Evolutionary conservation across 2,888 invertebrate species (phyloP), one percentile per base, ranked within the genome.

Genomic region (Tetragonisca angustula): DNA sequence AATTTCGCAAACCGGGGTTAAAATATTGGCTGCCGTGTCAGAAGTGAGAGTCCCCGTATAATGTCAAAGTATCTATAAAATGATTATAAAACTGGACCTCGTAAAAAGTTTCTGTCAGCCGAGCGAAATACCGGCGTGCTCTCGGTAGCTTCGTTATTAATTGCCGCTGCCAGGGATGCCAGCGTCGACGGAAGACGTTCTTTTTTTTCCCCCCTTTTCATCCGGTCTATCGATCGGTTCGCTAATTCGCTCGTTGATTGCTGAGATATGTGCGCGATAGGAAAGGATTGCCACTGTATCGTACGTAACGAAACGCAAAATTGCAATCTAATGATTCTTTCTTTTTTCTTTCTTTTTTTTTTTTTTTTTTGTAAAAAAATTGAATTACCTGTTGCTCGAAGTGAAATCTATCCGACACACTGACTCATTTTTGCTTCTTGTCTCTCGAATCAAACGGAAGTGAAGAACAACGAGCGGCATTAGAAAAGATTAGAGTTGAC

Each of bases 11-110:
- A 71, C 56, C 24, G 49, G 49, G 49, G 49, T 61, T 79, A 81
- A 88, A 83, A 82, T 78, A 78, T 80, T 76, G 67, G 69, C 59
- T 43, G n/a, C 49, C 50, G 4, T 4, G 77, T 49, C 36, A 65
- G 65, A 85, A 71, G 88, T 79, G 88, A 84, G 85, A 87, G 87
- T 76, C 79, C 43, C 50, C 65, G 76, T 69, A 84, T 87, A 85
- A 85, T 86, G 83, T 76, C 79, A 83, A 81, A 88, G 76, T 75
- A 78, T 76, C 59, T 32, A 73, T 74, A 50, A 72, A 81, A 79
- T 19, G 81, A 75, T 88, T 84, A 87, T 52, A 87, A 87, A 87
- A 88, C 79, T 69, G 61, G 65, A 68, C 72, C 73, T 73, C 50
- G 76, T 77, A 82, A 84, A 87, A 85, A 85, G 74, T 81, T 64